Evolutionary conservation across 2,113 vertebrate species (phyloP).

Genomic region (Riparia riparia): DNA sequence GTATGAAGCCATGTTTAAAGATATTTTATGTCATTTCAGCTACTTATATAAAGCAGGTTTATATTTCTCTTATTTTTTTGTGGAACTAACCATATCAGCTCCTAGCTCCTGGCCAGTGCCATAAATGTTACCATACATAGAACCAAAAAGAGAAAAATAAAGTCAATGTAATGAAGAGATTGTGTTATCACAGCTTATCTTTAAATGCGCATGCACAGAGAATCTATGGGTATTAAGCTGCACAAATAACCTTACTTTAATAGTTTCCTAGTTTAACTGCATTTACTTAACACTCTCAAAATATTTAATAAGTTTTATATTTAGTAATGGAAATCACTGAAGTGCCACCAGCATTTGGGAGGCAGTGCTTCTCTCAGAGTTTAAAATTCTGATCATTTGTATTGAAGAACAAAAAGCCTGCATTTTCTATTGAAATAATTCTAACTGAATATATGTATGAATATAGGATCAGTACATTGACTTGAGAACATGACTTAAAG

Average conservation of each 20-base stretch:
- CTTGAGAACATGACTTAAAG: not conserved
- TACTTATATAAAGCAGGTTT: not conserved
- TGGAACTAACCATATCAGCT: not conserved
- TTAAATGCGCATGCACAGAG: not conserved
- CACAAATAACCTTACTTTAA: not conserved
- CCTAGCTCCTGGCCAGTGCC: not conserved
- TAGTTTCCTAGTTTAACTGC: not conserved
- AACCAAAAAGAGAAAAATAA: not conserved
- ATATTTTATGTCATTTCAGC: not conserved
- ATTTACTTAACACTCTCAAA: not conserved
- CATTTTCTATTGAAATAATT: not conserved
- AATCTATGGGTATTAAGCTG: not conserved
- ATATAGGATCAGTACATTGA: not conserved
- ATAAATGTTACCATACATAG: not conserved
- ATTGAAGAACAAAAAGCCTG: not conserved
- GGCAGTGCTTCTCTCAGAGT: not conserved
- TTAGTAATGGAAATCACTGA: not conserved
- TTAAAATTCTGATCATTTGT: not conserved
- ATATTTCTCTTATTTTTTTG: not conserved
- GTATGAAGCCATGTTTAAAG: not conserved
- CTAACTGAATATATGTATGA: not conserved
- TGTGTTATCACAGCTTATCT: not conserved
- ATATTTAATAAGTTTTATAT: not conserved
- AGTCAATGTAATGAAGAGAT: not conserved
- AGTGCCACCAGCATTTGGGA: not conserved